These are phyloP conservation scores for Aphrocallistes beatrix DNA, from an alignment of 37 sponge, comb jelly and placozoan species.

Conservation along the genomic window DNA sequence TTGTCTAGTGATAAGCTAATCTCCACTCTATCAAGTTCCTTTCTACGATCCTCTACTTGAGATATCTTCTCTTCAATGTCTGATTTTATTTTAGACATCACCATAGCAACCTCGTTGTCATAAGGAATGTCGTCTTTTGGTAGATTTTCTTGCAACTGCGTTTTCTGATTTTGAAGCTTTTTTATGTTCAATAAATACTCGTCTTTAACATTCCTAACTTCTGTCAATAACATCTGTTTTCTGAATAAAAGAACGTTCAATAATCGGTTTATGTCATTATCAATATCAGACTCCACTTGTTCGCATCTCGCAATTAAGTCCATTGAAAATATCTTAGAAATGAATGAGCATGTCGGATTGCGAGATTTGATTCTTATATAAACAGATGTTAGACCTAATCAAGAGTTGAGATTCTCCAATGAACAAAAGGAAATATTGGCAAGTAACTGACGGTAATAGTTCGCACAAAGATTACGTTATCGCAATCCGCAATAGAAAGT, in stretches of 20 bases:
- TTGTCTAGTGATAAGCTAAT: not conserved
- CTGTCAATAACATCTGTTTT: not conserved
- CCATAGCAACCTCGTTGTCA: not conserved
- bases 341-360: no score
- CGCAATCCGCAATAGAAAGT: no score
- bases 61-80: not conserved
- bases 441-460: no score
- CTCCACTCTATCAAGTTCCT: not conserved
- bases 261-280: not conserved
- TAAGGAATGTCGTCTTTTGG: not conserved
- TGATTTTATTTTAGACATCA: not conserved
- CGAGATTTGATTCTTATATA: no score
- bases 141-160: not conserved
- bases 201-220: not conserved
- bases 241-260: not conserved
- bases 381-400: no score
- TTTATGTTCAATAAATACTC: not conserved
- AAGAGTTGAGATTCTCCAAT: no score
- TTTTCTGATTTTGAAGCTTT: not conserved
- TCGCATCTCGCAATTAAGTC: not conserved
- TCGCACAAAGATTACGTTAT: no score
- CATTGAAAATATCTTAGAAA: no score
- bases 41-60: not conserved
- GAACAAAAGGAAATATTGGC: no score
- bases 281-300: not conserved